Conservation (phyloP, 2,113 vertebrate genomes). For the Sylvietta virens region DNA sequence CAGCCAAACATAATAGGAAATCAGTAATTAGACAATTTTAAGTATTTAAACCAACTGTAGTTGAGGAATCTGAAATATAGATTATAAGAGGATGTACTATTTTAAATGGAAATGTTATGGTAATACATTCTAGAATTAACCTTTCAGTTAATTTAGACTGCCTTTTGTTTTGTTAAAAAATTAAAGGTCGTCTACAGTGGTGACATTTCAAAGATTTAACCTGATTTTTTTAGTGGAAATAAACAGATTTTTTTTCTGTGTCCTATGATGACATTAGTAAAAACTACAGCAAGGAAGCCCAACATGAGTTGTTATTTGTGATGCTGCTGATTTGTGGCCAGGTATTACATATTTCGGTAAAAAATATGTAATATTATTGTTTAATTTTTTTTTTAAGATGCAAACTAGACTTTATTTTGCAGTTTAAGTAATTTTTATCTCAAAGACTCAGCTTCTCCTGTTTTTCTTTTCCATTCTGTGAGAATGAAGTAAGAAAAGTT, state of each 20-base stretch:
- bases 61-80: background rate
- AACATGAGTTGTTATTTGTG: background rate
- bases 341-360: background rate
- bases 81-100: background rate
- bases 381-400: background rate
- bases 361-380: background rate
- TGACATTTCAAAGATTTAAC: conserved; percentile 12
- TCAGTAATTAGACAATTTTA: background rate
- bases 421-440: background rate
- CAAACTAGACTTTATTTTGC: background rate
- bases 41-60: background rate
- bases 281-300: background rate
- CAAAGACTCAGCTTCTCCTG: background rate
- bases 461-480: background rate
- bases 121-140: conserved; percentile 39
- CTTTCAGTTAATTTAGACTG: conserved; percentile 26
- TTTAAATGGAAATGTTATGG: conserved; percentile 37
- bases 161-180: conserved; percentile 36
- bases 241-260: background rate
- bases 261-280: background rate
- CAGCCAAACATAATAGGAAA: background rate
- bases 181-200: background rate
- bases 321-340: background rate
- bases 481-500: background rate
- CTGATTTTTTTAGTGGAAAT: background rate